Conservation (phyloP, 2,113 vertebrate genomes). For the Callorhinus ursinus region DNA sequence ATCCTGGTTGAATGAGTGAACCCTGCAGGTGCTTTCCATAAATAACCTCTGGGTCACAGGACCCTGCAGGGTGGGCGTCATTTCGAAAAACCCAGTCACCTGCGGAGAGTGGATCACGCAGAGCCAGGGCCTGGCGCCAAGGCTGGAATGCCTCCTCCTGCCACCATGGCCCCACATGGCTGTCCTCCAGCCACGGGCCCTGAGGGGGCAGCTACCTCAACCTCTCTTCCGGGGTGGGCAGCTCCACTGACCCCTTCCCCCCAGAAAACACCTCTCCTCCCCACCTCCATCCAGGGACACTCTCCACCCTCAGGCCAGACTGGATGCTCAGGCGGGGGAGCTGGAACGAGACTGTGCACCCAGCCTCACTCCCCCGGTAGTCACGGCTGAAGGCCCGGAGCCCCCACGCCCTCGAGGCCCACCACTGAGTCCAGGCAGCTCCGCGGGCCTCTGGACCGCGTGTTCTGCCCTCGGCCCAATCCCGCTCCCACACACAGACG, state of each 20-base stretch:
- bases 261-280: background rate
- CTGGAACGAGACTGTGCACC: rapidly evolving
- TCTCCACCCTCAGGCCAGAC: background rate
- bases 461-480: background rate
- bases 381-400: rapidly evolving
- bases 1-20: background rate
- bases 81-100: too few species aligned
- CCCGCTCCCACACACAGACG: background rate
- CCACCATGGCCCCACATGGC: background rate
- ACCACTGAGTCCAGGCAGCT: rapidly evolving
- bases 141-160: background rate
- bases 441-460: rapidly evolving
- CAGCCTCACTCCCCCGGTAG: rapidly evolving
- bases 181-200: rapidly evolving
- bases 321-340: rapidly evolving
- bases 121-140: rapidly evolving
- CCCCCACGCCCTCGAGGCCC: rapidly evolving
- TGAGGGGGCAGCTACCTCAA: background rate
- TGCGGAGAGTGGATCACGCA: background rate
- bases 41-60: rapidly evolving
- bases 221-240: rapidly evolving
- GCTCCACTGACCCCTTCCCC: rapidly evolving
- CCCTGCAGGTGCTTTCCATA: rapidly evolving
- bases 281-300: rapidly evolving
- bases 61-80: background rate